phyloP scores from a whole-genome alignment of 2,113 vertebrate genomes.

The Lontra canadensis region DNA sequence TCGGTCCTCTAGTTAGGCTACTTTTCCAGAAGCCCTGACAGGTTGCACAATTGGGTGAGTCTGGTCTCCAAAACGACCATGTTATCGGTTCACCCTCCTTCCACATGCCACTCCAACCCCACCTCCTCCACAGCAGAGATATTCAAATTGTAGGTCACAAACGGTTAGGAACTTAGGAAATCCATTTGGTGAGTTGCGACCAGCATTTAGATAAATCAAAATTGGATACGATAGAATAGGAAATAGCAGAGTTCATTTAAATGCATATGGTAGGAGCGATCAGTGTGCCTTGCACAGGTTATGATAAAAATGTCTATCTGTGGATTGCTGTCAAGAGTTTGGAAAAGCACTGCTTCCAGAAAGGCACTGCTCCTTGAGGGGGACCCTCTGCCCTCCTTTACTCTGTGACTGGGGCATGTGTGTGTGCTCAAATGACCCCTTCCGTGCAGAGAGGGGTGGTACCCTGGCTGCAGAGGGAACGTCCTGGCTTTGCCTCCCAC shows the following conservation, averaged over 20 bases:
- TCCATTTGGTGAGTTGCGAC: not conserved
- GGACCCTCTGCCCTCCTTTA: not conserved
- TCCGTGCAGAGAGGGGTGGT: not conserved
- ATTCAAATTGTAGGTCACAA: not conserved
- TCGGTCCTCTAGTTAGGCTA: accelerated
- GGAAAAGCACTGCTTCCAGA: not conserved
- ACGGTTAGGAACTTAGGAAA: not conserved
- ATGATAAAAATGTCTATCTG: not conserved
- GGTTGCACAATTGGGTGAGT: accelerated
- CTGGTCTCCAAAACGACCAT: not conserved
- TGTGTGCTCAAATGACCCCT: not conserved
- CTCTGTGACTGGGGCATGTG: not conserved
- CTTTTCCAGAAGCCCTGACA: not conserved
- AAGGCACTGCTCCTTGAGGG: not conserved
- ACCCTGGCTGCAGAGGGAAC: not conserved
- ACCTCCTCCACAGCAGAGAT: not conserved
- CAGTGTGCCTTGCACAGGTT: not conserved
- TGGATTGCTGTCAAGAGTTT: not conserved
- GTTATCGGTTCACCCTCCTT: not conserved
- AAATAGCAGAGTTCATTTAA: not conserved
- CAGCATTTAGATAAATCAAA: not conserved
- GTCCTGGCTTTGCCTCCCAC: not conserved
- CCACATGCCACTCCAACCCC: not conserved
- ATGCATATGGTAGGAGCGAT: not conserved
- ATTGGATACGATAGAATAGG: not conserved